Conservation (phyloP, 2,888 invertebrate species). For the Pyrgus malvae region DNA sequence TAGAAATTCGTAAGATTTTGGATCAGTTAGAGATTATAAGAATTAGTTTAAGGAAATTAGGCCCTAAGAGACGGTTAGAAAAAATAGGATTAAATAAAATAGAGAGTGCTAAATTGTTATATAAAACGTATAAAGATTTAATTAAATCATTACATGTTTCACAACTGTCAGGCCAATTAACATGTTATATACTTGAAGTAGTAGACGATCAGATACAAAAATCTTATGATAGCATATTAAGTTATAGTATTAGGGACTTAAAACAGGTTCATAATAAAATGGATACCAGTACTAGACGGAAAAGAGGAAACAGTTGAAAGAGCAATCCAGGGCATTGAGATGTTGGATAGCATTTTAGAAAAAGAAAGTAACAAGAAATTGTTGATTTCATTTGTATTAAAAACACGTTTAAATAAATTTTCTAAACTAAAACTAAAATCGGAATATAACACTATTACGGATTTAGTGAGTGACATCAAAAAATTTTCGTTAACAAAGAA, state of each 20-base stretch:
- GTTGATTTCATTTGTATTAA: constrained; percentile 5
- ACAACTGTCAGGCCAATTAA: neutral
- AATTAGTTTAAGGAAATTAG: neutral
- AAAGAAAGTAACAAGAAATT: neutral
- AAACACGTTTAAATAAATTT: neutral
- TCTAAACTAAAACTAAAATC: neutral
- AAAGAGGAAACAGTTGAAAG: neutral
- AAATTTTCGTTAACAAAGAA: neutral
- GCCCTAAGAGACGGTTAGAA: neutral
- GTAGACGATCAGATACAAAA: neutral
- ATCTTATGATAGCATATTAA: neutral
- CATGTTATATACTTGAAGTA: neutral
- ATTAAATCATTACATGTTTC: neutral
- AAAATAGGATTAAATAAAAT: neutral
- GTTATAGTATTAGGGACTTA: neutral
- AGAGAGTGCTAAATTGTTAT: neutral
- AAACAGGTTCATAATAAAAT: neutral
- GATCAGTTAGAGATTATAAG: neutral
- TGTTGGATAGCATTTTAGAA: neutral
- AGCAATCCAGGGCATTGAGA: neutral
- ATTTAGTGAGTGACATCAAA: neutral
- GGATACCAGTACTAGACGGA: neutral
- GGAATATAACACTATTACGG: neutral
- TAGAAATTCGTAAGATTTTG: neutral
- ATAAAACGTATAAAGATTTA: neutral